Percentiles rank a stretch among this genome's conserved stretches.
Conservation (phyloP, 2,113 vertebrate species). For the Psephotus haematonotus region DNA sequence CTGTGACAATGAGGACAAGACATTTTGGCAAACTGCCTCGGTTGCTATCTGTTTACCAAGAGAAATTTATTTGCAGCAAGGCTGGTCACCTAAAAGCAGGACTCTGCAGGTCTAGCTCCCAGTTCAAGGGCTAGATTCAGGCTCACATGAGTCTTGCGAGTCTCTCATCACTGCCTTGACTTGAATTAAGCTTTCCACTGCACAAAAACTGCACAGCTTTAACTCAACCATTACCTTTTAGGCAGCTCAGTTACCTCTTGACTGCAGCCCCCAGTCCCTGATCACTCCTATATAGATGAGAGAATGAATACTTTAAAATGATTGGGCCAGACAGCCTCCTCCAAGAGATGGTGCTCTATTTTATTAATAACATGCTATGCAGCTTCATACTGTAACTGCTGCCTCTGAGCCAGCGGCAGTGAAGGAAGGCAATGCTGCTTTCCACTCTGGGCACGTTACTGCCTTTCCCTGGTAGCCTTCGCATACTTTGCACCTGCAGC, state of each 20-base stretch:
- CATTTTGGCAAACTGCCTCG: neutral
- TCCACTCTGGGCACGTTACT: fast-evolving
- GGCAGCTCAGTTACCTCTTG: neutral
- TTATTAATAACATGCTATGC: neutral
- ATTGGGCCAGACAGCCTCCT: neutral
- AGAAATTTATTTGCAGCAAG: neutral
- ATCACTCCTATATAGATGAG: neutral
- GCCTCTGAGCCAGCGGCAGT: neutral
- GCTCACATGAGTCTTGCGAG: neutral
- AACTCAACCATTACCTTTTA: neutral
- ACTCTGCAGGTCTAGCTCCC: neutral
- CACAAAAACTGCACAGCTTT: neutral
- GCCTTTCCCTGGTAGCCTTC: neutral
- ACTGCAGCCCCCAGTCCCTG: neutral
- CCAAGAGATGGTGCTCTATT: neutral
- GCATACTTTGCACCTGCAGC: fast-evolving
- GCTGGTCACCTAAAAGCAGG: neutral
- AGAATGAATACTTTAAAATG: neutral
- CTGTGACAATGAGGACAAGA: neutral
- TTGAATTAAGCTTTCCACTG: neutral
- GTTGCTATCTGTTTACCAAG: neutral
- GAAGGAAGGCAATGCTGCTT: neutral
- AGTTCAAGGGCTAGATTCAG: neutral
- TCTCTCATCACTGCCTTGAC: neutral
- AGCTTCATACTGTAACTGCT: neutral